Conservation (phyloP, 2,888 invertebrate genomes). For the Pediacus dermestoides region DNA sequence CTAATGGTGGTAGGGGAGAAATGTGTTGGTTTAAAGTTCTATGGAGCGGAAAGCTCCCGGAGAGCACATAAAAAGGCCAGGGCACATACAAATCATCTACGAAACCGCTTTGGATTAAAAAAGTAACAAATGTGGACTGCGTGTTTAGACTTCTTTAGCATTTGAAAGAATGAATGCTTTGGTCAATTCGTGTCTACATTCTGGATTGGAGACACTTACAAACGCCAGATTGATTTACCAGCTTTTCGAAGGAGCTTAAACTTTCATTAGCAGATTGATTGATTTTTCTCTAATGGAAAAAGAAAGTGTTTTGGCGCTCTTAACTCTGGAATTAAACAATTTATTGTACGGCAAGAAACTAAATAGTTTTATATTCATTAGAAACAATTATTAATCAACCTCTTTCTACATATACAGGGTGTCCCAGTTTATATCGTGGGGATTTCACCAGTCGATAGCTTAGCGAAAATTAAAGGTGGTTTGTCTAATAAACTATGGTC, state of each 20-base stretch:
- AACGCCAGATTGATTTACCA: conserved; percentile 16
- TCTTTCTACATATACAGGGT: too few species aligned
- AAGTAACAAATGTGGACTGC: conserved; percentile 38
- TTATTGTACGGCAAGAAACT: too few species aligned
- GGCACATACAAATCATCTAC: conserved; percentile 40
- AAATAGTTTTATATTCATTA: too few species aligned
- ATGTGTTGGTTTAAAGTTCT: conserved; percentile 40
- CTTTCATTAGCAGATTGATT: conserved; percentile 17
- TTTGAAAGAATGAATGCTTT: conserved; percentile 12
- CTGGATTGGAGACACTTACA: neutral
- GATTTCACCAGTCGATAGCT: too few species aligned
- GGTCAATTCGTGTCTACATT: conserved; percentile 5
- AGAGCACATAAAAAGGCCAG: conserved; percentile 38
- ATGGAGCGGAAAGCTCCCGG: conserved; percentile 38
- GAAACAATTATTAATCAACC: too few species aligned
- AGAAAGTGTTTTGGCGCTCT: conserved; percentile 8
- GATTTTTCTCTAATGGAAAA: conserved; percentile 12
- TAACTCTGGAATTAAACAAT: too few species aligned
- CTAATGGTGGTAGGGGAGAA: conserved; percentile 20
- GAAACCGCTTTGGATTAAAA: conserved; percentile 37
- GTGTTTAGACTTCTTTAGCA: conserved; percentile 34
- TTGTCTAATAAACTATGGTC: too few species aligned
- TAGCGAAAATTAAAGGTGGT: too few species aligned
- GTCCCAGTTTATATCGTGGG: too few species aligned
- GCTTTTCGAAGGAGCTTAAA: conserved; percentile 12